Evolutionary conservation across 2,797 vertebrate species (phyloP).

Genomic region (Sitta carolinensis): DNA sequence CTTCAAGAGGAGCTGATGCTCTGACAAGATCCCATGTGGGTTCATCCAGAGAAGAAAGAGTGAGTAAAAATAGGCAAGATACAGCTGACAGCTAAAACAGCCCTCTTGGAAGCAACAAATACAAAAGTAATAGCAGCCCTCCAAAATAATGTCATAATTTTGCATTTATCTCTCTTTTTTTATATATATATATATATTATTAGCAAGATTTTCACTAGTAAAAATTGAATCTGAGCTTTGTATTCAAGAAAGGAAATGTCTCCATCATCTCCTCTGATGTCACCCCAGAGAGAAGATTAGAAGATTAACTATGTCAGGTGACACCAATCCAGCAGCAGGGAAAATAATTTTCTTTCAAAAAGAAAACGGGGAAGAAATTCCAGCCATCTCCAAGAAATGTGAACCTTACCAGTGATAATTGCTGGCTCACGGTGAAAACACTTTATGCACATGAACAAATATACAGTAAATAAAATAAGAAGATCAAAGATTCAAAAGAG

Average conservation of each 20-base stretch:
- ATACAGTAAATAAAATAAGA: constrained; percentile 29
- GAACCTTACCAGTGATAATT: neutral
- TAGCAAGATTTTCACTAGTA: neutral
- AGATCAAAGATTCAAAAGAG: constrained; percentile 4
- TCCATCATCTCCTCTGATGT: constrained; percentile 55
- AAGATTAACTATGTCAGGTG: constrained; percentile 55
- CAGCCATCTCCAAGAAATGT: neutral
- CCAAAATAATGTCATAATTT: neutral
- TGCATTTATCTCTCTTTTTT: neutral
- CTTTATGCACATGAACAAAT: neutral
- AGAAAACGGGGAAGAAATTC: constrained; percentile 36
- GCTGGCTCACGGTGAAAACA: neutral
- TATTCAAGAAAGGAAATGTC: neutral
- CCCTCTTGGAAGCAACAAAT: neutral
- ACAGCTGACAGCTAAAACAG: neutral
- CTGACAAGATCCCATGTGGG: neutral
- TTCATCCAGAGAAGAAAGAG: neutral
- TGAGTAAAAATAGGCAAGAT: neutral
- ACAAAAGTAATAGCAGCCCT: neutral
- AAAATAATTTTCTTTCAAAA: constrained; percentile 44
- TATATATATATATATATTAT: no score
- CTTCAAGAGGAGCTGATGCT: neutral
- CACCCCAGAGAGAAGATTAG: constrained; percentile 54
- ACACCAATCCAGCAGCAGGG: neutral
- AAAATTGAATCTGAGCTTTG: constrained; percentile 3